Percentiles rank a stretch among this genome's conserved stretches.
Conservation (phyloP, 2,888 invertebrate species). For the Ophioninae sp. region DNA sequence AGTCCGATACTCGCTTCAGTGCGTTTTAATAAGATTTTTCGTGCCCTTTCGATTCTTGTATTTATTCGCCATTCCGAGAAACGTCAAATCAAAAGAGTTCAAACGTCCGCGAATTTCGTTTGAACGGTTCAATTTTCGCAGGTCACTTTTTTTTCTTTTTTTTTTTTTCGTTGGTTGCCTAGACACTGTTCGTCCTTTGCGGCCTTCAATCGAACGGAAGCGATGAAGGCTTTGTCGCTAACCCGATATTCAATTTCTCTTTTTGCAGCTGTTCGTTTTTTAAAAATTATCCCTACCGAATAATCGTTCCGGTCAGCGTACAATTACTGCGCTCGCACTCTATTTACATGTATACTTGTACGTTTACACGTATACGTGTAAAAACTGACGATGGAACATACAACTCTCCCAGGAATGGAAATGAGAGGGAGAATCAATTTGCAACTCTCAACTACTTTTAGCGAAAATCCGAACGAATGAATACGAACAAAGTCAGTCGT, state of each 20-base stretch:
- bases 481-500: slow-evolving; percentile 46
- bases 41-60: too few relatives aligned
- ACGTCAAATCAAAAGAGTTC: neutral
- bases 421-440: slow-evolving; percentile 46
- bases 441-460: slow-evolving; percentile 48
- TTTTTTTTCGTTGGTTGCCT: neutral
- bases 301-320: neutral
- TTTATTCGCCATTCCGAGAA: too few relatives aligned
- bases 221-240: neutral
- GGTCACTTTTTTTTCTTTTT: neutral
- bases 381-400: slow-evolving; percentile 12
- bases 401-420: slow-evolving; percentile 26
- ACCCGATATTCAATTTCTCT: slow-evolving; percentile 13
- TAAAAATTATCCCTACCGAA: neutral
- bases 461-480: slow-evolving; percentile 43
- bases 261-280: neutral
- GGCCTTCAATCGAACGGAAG: slow-evolving; percentile 5
- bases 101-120: neutral
- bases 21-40: too few relatives aligned
- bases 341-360: slow-evolving; percentile 6
- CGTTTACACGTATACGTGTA: neutral
- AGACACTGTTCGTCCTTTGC: neutral
- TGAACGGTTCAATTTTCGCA: neutral
- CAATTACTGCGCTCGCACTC: neutral
- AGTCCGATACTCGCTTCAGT: too few relatives aligned